Evolutionary conservation across 2,888 invertebrate species (phyloP).

Genomic region (Lasioglossum malachurum): DNA sequence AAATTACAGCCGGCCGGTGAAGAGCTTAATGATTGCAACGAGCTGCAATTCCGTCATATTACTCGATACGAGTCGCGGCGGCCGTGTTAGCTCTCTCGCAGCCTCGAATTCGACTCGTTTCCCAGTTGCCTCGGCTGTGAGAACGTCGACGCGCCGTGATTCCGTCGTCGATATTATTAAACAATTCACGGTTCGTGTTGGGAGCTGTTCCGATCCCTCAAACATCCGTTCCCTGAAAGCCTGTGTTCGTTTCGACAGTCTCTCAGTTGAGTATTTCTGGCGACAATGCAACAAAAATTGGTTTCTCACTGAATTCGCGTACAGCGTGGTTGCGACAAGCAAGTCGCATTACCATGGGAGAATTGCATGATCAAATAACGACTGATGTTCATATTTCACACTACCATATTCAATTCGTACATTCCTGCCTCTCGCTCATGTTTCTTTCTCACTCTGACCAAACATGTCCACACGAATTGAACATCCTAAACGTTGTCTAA

Average conservation of each 20-base stretch:
- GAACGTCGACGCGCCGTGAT: conserved; percentile 10
- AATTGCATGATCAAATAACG: background rate
- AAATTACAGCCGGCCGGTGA: conserved; percentile 45
- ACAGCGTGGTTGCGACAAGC: too few species aligned
- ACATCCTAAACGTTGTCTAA: too few species aligned
- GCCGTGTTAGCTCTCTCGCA: background rate
- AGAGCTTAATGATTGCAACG: conserved; percentile 47
- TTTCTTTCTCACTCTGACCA: too few species aligned
- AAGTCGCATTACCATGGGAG: too few species aligned
- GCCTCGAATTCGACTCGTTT: conserved; percentile 23
- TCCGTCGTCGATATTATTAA: background rate
- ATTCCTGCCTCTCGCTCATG: too few species aligned
- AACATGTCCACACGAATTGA: too few species aligned
- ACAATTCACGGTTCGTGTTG: background rate
- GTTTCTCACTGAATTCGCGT: too few species aligned
- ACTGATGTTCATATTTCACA: too few species aligned
- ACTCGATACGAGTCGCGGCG: conserved; percentile 35
- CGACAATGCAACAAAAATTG: too few species aligned
- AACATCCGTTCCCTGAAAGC: background rate
- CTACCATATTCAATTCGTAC: too few species aligned
- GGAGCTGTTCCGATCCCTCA: background rate
- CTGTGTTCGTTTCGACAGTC: too few species aligned
- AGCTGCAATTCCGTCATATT: conserved; percentile 57
- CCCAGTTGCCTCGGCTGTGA: conserved; percentile 6
- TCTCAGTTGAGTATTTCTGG: too few species aligned